These are phyloP conservation scores for Mimachlamys varia DNA, from an alignment of 2,888 invertebrate genomes.

Conservation along the genomic window DNA sequence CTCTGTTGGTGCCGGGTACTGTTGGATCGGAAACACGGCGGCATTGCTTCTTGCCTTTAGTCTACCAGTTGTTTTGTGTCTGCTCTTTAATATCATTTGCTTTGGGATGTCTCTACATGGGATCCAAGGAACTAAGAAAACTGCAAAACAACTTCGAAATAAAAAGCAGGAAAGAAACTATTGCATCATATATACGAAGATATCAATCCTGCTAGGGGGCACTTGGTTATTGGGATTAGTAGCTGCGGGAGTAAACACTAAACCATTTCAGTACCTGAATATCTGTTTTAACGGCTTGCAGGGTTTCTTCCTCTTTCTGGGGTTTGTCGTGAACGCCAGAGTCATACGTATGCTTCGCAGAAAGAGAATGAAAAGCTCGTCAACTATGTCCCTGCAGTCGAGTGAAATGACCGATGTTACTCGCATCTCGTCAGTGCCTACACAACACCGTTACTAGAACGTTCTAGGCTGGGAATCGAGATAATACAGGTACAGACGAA, in stretches of 20 bases:
- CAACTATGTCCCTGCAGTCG: neutral
- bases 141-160: constrained; percentile 6
- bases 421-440: neutral
- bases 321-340: neutral
- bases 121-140: constrained; percentile 9
- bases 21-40: constrained; percentile 39
- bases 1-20: constrained; percentile 29
- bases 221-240: constrained; percentile 42
- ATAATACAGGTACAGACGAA: too few species aligned
- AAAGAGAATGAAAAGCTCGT: neutral
- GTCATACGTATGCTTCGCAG: neutral
- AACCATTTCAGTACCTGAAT: neutral
- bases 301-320: neutral
- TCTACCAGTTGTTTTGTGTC: constrained; percentile 25
- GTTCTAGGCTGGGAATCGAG: too few species aligned
- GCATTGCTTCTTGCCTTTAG: constrained; percentile 10
- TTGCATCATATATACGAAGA: constrained; percentile 39
- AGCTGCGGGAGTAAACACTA: neutral
- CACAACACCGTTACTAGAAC: neutral
- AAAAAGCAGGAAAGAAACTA: constrained; percentile 37
- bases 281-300: neutral
- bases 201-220: constrained; percentile 39
- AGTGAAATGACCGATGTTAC: neutral
- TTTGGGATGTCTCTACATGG: constrained; percentile 38
- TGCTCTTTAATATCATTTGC: constrained; percentile 37